These are phyloP conservation scores for Noctua janthe DNA, from an alignment of 2,888 invertebrate species.

Conservation along the genomic window DNA sequence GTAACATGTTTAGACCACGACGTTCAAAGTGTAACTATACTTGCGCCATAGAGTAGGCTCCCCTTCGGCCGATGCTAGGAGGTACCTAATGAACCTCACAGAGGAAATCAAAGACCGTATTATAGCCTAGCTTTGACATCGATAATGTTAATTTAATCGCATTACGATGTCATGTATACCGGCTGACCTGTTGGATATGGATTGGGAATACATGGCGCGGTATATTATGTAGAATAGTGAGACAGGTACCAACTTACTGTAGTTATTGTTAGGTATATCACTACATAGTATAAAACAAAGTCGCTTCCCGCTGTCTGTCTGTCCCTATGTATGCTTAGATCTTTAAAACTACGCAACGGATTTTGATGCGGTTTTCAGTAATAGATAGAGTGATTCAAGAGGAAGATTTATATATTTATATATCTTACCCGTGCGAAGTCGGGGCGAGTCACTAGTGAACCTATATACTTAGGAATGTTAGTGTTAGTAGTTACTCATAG, in stretches of 20 bases:
- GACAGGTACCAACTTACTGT: not conserved
- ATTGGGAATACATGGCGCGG: not conserved
- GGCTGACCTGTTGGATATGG: conserved; percentile 35
- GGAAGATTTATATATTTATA: too few species aligned
- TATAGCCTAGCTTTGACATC: conserved; percentile 18
- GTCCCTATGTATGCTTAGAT: too few species aligned
- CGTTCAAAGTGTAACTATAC: not conserved
- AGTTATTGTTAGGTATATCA: not conserved
- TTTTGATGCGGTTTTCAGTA: too few species aligned
- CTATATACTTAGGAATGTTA: not conserved
- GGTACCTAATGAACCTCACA: not conserved
- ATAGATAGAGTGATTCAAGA: too few species aligned
- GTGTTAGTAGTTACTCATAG: not conserved
- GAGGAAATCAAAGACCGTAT: conserved; percentile 10
- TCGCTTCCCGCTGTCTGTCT: too few species aligned
- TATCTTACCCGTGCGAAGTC: too few species aligned
- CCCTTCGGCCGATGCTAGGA: too few species aligned
- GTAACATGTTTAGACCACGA: not conserved
- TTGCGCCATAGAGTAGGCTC: not conserved
- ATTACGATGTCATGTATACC: conserved; percentile 26
- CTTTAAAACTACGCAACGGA: too few species aligned
- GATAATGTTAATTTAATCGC: conserved; percentile 37
- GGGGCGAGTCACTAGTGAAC: not conserved
- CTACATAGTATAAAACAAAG: too few species aligned
- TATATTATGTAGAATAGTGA: not conserved